Evolutionary conservation across 2,888 invertebrate genomes (phyloP).

Genomic region (Neoascia interrupta): DNA sequence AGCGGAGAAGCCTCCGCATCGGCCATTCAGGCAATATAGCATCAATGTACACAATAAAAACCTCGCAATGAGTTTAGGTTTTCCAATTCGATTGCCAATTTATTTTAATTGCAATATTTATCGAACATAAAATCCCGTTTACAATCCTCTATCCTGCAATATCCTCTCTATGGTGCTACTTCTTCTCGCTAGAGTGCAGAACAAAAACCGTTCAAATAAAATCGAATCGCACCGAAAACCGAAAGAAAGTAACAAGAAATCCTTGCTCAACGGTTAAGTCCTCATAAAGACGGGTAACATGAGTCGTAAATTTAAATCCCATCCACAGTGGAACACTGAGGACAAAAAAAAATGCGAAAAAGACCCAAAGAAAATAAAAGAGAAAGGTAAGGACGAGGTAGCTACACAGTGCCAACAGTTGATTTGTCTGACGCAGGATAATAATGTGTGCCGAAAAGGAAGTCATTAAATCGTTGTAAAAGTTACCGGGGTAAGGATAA

Average conservation of each 20-base stretch:
- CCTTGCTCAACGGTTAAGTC: conserved; percentile 60
- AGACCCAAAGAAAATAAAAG: neutral
- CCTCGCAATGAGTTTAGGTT: conserved; percentile 48
- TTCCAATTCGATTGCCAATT: conserved; percentile 67
- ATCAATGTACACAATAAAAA: conserved; percentile 50
- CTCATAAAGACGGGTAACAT: conserved; percentile 66
- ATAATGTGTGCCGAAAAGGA: conserved; percentile 70
- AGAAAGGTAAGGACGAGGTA: conserved; percentile 19
- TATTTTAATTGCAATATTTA: conserved; percentile 70
- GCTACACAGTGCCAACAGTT: conserved; percentile 58
- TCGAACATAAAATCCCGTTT: conserved; percentile 66
- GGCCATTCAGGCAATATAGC: no score
- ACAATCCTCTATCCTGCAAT: conserved; percentile 40
- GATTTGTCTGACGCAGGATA: conserved; percentile 70
- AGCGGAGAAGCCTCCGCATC: no score
- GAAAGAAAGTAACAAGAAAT: conserved; percentile 42
- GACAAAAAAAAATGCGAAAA: conserved; percentile 1
- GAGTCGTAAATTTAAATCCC: conserved; percentile 66
- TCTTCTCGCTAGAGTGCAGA: neutral
- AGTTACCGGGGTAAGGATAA: conserved; percentile 47
- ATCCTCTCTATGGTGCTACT: conserved; percentile 4
- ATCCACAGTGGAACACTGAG: conserved; percentile 34
- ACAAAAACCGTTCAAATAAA: conserved; percentile 31
- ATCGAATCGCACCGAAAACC: conserved; percentile 28
- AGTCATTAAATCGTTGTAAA: conserved; percentile 69